A percentile compares a stretch with the other conserved stretches of the same genome.
These are phyloP conservation scores for Crotalus helleri DNA, from an alignment of 2,113 vertebrate genomes.

Conservation along the genomic window DNA sequence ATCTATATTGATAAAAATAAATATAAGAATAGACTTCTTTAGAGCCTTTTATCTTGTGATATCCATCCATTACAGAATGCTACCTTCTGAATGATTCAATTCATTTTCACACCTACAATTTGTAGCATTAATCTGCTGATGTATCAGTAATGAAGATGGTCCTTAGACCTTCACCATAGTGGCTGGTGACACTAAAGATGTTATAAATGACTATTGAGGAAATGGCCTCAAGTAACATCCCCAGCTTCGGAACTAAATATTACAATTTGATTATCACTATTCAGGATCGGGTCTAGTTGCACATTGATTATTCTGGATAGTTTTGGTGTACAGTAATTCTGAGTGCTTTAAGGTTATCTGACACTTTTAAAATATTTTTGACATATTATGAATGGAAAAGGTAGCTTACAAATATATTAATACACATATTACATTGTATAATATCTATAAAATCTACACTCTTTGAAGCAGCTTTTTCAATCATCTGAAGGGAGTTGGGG, in stretches of 20 bases:
- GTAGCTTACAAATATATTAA: too few species aligned
- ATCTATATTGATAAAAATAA: neutral
- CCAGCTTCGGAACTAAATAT: neutral
- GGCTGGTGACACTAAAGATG: neutral
- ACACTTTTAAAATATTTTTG: too few species aligned
- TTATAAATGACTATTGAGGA: neutral
- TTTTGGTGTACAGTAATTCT: neutral
- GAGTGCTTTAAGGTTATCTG: neutral
- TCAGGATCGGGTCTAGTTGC: neutral
- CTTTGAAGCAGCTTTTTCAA: neutral
- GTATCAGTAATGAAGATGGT: neutral
- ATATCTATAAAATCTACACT: neutral
- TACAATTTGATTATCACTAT: neutral
- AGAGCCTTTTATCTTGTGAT: neutral
- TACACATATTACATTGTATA: too few species aligned
- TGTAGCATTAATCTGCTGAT: neutral
- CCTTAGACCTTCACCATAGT: neutral
- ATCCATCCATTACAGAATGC: neutral
- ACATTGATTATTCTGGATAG: neutral
- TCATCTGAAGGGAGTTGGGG: neutral
- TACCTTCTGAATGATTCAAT: neutral
- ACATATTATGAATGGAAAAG: neutral
- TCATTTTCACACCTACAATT: neutral
- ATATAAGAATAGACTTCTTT: neutral
- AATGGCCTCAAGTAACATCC: neutral